Evolutionary conservation across 37 sponge, comb jelly and placozoan genomes (phyloP).

Genomic region (Aplysina aerophoba): DNA sequence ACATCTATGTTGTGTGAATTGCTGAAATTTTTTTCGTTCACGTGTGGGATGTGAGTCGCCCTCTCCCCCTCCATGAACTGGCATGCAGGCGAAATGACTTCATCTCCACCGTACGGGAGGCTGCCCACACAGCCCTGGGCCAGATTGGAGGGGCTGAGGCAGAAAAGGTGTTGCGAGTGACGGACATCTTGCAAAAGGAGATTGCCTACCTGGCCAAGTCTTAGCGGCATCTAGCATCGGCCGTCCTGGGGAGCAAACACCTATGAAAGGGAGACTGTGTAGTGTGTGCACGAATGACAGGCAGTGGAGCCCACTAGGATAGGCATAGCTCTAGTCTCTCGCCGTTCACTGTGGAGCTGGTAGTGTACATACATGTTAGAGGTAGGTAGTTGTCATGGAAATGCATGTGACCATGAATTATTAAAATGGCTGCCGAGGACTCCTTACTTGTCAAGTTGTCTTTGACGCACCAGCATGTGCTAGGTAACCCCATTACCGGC

Average conservation of each 20-base stretch:
- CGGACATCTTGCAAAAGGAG: constrained; percentile 74
- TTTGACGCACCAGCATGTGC: constrained; percentile 7
- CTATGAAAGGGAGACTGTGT: too few relatives aligned
- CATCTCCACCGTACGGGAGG: constrained; percentile 91
- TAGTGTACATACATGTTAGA: too few relatives aligned
- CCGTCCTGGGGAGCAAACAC: too few relatives aligned
- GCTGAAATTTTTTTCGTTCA: too few relatives aligned
- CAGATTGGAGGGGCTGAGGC: constrained; percentile 88
- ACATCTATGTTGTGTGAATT: too few relatives aligned
- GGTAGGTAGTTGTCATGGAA: not conserved
- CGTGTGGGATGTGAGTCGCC: too few relatives aligned
- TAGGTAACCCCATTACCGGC: not conserved
- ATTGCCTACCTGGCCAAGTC: constrained; percentile 48
- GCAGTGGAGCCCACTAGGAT: too few relatives aligned
- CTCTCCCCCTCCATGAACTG: too few relatives aligned
- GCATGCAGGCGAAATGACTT: constrained; percentile 97
- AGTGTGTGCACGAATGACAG: too few relatives aligned
- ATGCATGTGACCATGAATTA: not conserved
- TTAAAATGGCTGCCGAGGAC: constrained; percentile 13
- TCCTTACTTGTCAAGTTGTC: not conserved
- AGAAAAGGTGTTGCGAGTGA: constrained; percentile 73
- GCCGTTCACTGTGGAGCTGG: too few relatives aligned
- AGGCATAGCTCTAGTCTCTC: too few relatives aligned
- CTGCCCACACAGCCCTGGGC: constrained; percentile 90
- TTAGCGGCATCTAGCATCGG: too few relatives aligned